A percentile compares a stretch with the other conserved stretches of the same genome.
These are phyloP conservation scores for Bubo blakistoni DNA, from an alignment of 2,113 vertebrate genomes.

Conservation along the genomic window DNA sequence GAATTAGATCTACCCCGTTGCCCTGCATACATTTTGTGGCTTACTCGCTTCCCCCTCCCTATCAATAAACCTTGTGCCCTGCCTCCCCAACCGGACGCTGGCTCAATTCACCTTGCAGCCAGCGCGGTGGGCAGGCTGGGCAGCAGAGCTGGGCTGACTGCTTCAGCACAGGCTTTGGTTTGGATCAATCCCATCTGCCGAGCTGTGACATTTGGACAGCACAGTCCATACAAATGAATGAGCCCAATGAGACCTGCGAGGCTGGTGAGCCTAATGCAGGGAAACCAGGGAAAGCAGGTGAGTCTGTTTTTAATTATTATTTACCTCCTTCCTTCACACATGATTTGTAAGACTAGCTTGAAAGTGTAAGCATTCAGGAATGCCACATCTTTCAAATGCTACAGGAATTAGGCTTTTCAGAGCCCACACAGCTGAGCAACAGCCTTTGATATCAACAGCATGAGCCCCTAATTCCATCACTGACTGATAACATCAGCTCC, in stretches of 20 bases:
- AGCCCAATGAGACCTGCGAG: not conserved
- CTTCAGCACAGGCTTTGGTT: not conserved
- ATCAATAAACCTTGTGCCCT: fast-evolving
- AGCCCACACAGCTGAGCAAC: not conserved
- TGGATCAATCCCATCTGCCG: not conserved
- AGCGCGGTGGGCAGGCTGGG: not conserved
- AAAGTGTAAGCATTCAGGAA: not conserved
- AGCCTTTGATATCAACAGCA: not conserved
- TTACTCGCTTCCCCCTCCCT: not conserved
- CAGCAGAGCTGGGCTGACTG: not conserved
- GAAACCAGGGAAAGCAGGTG: not conserved
- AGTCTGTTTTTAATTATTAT: not conserved
- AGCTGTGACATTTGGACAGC: not conserved
- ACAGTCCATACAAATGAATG: not conserved
- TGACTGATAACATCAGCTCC: not conserved
- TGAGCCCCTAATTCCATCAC: not conserved
- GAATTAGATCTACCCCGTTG: not conserved
- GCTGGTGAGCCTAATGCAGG: not conserved
- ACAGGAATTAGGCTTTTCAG: not conserved
- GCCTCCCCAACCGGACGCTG: not conserved
- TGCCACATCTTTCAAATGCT: not conserved
- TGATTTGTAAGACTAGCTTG: not conserved
- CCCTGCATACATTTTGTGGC: not conserved
- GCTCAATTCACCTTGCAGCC: not conserved
- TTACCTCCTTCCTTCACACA: not conserved